These are phyloP conservation scores for Peromyscus attwateri DNA, from an alignment of 2,797 vertebrate genomes.

Conservation along the genomic window DNA sequence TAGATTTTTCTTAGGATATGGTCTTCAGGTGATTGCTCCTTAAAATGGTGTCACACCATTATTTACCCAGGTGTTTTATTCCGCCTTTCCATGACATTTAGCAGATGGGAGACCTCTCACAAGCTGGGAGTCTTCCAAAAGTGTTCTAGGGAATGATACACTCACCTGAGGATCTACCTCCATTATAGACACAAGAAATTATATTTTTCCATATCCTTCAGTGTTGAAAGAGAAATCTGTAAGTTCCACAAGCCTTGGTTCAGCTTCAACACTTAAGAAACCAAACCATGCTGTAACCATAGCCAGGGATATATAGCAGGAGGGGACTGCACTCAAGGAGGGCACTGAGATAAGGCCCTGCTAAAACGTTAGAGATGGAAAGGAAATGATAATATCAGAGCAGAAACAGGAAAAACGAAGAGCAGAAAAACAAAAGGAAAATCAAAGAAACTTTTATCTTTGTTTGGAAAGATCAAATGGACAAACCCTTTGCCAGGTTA, in stretches of 20 bases:
- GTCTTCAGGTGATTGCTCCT: background rate
- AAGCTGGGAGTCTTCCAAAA: conserved; percentile 24
- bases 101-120: background rate
- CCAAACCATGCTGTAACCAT: background rate
- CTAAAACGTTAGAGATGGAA: background rate
- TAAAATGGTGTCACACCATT: conserved; percentile 13
- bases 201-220: background rate
- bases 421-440: background rate
- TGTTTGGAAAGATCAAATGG: background rate
- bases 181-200: background rate
- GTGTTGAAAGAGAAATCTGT: background rate
- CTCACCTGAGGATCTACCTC: background rate
- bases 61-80: conserved; percentile 29
- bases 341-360: background rate
- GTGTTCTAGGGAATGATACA: background rate
- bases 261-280: background rate
- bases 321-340: background rate
- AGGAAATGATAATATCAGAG: background rate
- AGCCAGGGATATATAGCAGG: background rate
- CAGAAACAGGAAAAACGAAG: background rate
- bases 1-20: background rate
- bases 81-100: background rate
- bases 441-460: background rate
- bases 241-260: background rate
- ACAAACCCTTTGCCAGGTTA: background rate